Percentiles rank a stretch among this genome's conserved stretches.
phyloP scores from a whole-genome alignment of 2,888 invertebrate genomes.

The Microctonus hyperodae region DNA sequence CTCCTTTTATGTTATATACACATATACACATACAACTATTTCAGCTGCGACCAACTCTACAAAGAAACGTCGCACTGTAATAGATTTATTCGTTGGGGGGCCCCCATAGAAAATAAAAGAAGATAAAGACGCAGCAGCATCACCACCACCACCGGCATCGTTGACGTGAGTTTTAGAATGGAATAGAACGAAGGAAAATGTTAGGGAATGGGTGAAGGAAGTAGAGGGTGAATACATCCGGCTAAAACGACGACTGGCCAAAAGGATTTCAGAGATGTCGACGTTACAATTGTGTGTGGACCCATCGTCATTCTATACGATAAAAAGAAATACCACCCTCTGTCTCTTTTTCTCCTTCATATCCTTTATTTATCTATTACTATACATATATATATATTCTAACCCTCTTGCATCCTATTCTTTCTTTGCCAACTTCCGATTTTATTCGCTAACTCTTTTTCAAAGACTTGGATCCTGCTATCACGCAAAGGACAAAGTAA shows the following conservation, averaged over 20 bases:
- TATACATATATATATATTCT: background rate
- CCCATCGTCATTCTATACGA: too few species aligned
- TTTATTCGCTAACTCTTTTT: conserved; percentile 22
- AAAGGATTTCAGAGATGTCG: conserved; percentile 38
- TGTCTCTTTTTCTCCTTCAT: conserved; percentile 22
- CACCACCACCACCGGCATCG: too few species aligned
- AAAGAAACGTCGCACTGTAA: conserved; percentile 49
- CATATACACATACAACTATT: conserved; percentile 1
- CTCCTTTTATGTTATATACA: background rate
- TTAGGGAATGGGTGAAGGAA: background rate
- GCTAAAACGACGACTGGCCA: conserved; percentile 35
- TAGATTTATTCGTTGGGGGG: conserved; percentile 52
- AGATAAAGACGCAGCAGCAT: conserved; percentile 5
- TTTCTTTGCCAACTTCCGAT: conserved; percentile 12
- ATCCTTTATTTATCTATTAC: conserved; percentile 4
- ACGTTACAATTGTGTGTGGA: conserved; percentile 33
- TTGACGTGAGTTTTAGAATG: conserved; percentile 23
- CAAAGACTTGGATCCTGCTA: conserved; percentile 12
- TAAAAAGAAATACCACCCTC: conserved; percentile 27
- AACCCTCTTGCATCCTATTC: background rate
- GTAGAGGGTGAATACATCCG: conserved; percentile 32
- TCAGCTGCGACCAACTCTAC: conserved; percentile 33
- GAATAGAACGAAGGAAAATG: conserved; percentile 5
- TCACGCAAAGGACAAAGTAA: background rate
- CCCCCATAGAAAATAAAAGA: conserved; percentile 36